Evolutionary conservation across 2,797 vertebrate genomes (phyloP), one percentile per base, ranked within the genome.

Genomic region (Anas bahamensis): DNA sequence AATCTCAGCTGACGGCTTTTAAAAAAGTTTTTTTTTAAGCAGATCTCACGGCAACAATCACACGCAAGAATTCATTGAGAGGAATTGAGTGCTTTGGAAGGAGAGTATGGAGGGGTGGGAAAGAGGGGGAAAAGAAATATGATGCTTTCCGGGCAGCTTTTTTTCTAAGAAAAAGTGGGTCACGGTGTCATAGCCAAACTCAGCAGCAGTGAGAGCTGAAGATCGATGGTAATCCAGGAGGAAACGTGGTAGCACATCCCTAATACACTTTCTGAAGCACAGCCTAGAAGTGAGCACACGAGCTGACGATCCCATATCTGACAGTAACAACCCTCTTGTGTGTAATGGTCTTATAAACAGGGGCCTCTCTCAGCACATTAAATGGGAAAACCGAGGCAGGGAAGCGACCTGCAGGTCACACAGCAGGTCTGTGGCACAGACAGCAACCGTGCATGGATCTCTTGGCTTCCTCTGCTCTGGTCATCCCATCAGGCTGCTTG

Each of bases 311-410:
- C 50, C 22, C 3, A 4, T 61, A 10, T 9, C 3, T 0, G 26
- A 10, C 50, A 17, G 5, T 0, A 12, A n/a, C 21, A 24, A 14
- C 2, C 5, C 28, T 13, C 44, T 7, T 3, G 28, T 14, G 4
- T 11, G 1, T 0, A 17, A 29, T 1, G 13, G 23, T 14, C 63
- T 7, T 9, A 6, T 8, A 24, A 17, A 17, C 0, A 5, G 24
- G 26, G 21, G 16, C 12, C n/a, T n/a, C 28, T 59, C 39, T 60
- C 11, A 4, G 5, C 29, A 24, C 7, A 14, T 65, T 60, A 29
- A 41, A 33, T 13, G 44, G 83, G 63, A 37, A 85, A 86, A 94
- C 53, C 64, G 87, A 84, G 66, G 76, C 53, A 81, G 21, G 6
- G 76, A 76, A 33, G 8, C 11, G 28, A 59, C 39, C 64, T 85